Percentiles rank a stretch among this genome's conserved stretches.
Conservation (phyloP, 2,797 vertebrate species). For the Danio tinwini region DNA sequence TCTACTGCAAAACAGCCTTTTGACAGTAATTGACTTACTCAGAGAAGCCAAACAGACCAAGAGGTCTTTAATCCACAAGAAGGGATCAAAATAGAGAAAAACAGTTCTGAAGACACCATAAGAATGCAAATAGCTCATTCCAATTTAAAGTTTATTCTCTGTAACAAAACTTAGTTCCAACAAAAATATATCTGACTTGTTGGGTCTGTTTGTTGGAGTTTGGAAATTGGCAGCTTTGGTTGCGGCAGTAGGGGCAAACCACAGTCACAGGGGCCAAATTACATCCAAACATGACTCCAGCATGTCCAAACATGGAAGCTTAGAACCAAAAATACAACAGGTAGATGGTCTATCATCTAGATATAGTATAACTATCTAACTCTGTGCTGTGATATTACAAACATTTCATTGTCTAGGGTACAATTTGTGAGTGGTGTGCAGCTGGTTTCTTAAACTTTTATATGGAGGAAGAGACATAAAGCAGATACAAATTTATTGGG, state of each 20-base stretch:
- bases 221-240: conserved; percentile 23
- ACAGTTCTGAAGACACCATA: background rate
- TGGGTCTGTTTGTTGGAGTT: conserved; percentile 9
- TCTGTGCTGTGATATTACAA: background rate
- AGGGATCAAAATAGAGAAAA: background rate
- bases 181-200: conserved; percentile 6
- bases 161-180: background rate
- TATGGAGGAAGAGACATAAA: background rate
- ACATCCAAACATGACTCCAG: conserved; percentile 15
- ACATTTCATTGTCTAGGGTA: background rate
- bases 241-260: background rate
- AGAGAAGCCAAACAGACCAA: conserved; percentile 53
- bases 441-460: background rate
- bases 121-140: background rate
- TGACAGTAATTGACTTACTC: conserved; percentile 63
- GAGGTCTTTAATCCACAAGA: conserved; percentile 3
- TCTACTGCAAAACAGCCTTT: conserved; percentile 62
- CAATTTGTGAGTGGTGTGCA: background rate
- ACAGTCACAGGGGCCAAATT: conserved; percentile 38
- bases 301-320: conserved; percentile 12
- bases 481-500: background rate
- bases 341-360: background rate
- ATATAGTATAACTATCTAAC: background rate
- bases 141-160: background rate
- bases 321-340: background rate